Evolutionary conservation across 2,113 vertebrate species (phyloP).

Genomic region (Arenaria interpres): DNA sequence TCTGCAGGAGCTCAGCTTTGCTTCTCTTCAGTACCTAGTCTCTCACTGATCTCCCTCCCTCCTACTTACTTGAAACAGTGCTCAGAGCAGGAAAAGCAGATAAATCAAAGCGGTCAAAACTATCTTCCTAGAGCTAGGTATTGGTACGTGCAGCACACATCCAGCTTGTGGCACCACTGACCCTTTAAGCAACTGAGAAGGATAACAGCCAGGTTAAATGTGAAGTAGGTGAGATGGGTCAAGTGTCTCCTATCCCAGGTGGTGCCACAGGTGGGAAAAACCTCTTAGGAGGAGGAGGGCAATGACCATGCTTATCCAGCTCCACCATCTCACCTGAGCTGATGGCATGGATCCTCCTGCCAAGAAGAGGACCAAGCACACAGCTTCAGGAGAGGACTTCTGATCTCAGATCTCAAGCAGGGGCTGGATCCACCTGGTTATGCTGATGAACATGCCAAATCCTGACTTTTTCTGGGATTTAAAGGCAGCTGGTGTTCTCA

Average conservation of each 20-base stretch:
- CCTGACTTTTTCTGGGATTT: neutral
- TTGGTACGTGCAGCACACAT: neutral
- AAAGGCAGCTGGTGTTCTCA: neutral
- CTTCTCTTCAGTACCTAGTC: neutral
- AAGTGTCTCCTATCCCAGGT: neutral
- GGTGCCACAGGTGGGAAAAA: neutral
- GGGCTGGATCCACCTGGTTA: neutral
- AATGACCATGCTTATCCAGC: neutral
- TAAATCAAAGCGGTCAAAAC: neutral
- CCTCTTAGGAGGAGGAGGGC: neutral
- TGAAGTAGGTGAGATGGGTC: neutral
- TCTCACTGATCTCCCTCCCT: neutral
- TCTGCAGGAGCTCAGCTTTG: neutral
- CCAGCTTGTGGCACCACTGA: neutral
- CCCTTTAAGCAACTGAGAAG: neutral
- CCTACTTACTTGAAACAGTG: neutral
- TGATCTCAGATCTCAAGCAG: neutral
- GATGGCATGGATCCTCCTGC: neutral
- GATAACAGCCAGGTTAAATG: neutral
- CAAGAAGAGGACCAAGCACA: fast-evolving
- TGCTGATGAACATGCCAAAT: neutral
- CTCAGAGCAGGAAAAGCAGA: neutral
- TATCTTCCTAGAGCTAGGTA: neutral
- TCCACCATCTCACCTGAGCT: neutral
- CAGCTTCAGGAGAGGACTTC: neutral